phyloP scores from a whole-genome alignment of 2,797 vertebrate genomes.

The Arnoldichthys spilopterus region DNA sequence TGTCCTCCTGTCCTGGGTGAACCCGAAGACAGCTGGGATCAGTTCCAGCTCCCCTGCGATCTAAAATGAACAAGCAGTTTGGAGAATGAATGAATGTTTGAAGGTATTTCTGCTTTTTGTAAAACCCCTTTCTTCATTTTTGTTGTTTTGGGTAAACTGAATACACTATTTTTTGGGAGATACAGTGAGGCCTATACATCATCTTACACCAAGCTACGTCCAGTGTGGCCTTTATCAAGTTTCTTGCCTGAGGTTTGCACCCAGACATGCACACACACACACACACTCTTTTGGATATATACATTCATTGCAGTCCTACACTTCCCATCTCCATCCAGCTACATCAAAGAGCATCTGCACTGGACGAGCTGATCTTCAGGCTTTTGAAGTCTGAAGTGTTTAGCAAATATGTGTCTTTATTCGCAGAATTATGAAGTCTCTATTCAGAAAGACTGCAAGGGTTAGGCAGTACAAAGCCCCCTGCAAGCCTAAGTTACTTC shows the following conservation, averaged over 20 bases:
- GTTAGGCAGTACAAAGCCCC: conserved; percentile 70
- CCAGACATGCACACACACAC: not conserved
- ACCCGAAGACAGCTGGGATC: no score
- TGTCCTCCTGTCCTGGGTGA: no score
- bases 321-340: not conserved
- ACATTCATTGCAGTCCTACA: not conserved
- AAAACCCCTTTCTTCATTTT: not conserved
- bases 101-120: not conserved
- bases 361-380: not conserved
- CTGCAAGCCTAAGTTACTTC: conserved; percentile 69
- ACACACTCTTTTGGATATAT: not conserved
- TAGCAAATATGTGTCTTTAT: not conserved
- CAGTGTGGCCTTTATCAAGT: not conserved
- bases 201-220: not conserved
- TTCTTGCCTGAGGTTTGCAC: not conserved
- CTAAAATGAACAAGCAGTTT: no score
- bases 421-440: conserved; percentile 54
- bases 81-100: no score
- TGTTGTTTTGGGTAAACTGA: no score
- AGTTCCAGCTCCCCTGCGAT: no score
- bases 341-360: not conserved
- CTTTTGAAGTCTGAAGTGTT: no score
- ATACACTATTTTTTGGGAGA: not conserved
- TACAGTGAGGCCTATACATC: not conserved
- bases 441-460: conserved; percentile 62